Percentiles rank a stretch among this genome's conserved stretches.
Evolutionary conservation across 2,797 vertebrate species (phyloP).

Genomic region (Moxostoma hubbsi): DNA sequence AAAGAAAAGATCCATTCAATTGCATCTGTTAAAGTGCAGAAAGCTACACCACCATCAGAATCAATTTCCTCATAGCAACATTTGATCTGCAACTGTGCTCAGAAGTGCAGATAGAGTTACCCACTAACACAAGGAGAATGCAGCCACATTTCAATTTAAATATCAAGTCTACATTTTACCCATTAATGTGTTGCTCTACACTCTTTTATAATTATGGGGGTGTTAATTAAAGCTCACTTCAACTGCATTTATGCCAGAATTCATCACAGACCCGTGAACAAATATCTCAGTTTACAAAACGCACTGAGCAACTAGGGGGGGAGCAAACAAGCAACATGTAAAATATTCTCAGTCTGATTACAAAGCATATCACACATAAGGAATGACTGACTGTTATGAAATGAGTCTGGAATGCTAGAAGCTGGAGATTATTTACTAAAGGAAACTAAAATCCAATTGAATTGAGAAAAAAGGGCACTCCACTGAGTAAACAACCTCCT

Average conservation of each 20-base stretch:
- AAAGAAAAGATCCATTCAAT: constrained; percentile 40
- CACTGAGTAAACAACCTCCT: constrained; percentile 55
- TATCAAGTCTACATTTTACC: constrained; percentile 45
- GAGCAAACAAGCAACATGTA: neutral
- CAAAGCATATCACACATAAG: constrained; percentile 3
- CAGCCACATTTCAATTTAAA: constrained; percentile 55
- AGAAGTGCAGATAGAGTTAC: constrained; percentile 26
- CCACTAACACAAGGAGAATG: constrained; percentile 8
- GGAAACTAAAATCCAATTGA: constrained; percentile 36
- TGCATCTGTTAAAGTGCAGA: constrained; percentile 23
- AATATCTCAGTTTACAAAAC: constrained; percentile 40
- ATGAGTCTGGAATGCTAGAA: neutral
- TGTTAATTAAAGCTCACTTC: constrained; percentile 63
- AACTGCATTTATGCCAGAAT: constrained; percentile 61
- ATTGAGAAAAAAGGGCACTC: neutral
- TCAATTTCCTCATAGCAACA: constrained; percentile 31
- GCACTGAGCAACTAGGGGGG: neutral
- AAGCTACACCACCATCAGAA: constrained; percentile 35
- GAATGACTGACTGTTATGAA: constrained; percentile 23
- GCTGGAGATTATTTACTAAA: constrained; percentile 1
- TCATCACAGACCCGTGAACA: constrained; percentile 26
- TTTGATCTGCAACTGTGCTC: constrained; percentile 23
- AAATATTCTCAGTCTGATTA: constrained; percentile 26
- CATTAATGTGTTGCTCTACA: constrained; percentile 49
- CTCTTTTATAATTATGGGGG: constrained; percentile 54